A percentile compares a stretch with the other conserved stretches of the same genome.
These are phyloP conservation scores for Buteo buteo DNA, from an alignment of 2,113 vertebrate species.

Conservation along the genomic window DNA sequence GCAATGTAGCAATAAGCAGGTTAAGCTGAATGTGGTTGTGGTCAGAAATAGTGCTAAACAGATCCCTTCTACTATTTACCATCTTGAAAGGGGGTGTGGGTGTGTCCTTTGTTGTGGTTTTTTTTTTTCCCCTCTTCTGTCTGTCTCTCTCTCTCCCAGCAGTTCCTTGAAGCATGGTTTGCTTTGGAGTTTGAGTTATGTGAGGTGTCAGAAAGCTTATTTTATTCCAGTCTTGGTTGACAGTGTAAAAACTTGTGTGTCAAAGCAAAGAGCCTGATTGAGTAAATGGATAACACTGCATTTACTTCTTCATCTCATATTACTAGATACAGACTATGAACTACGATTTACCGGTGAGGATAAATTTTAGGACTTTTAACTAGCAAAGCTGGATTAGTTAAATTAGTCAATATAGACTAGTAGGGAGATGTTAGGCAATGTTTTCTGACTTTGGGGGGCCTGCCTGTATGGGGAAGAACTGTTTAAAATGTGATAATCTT, in stretches of 20 bases:
- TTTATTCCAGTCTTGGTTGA: background rate
- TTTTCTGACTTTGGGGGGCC: background rate
- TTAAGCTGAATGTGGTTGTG: background rate
- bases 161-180: background rate
- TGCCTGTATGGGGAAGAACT: background rate
- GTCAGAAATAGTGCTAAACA: background rate
- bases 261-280: background rate
- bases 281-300: background rate
- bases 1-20: background rate
- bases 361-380: background rate
- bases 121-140: background rate
- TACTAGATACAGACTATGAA: background rate
- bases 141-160: background rate
- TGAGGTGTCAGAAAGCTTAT: background rate
- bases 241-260: background rate
- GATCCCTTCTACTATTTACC: background rate
- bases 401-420: background rate
- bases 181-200: background rate
- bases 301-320: background rate
- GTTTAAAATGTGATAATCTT: background rate
- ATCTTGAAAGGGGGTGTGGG: background rate
- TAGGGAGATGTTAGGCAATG: background rate
- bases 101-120: accelerated
- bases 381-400: background rate
- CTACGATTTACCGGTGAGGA: background rate